A percentile compares a stretch with the other conserved stretches of the same genome.
Conservation (phyloP, 2,113 vertebrate species). For the Ginglymostoma cirratum region DNA sequence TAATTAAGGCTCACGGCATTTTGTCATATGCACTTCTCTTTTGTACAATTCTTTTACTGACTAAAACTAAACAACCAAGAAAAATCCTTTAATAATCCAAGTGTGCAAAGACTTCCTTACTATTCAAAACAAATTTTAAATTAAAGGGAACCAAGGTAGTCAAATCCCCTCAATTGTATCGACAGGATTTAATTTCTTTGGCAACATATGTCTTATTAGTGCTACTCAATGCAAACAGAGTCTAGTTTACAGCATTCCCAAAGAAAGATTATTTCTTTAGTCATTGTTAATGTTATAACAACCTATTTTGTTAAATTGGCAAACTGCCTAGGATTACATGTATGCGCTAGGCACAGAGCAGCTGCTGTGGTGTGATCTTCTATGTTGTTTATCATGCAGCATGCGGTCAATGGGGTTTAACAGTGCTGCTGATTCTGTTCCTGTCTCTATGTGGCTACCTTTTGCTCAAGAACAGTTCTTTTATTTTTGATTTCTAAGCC, state of each 20-base stretch:
- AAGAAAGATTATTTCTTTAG: slow-evolving; percentile 36
- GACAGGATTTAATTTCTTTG: slow-evolving; percentile 35
- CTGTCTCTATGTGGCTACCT: slow-evolving; percentile 35
- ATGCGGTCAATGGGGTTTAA: slow-evolving; percentile 31
- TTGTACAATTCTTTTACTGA: background rate
- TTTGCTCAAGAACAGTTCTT: slow-evolving; percentile 43
- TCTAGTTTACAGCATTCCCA: slow-evolving; percentile 31
- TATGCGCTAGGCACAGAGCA: background rate
- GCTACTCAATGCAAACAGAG: slow-evolving; percentile 23
- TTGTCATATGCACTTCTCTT: slow-evolving; percentile 9
- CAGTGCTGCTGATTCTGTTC: slow-evolving; percentile 5
- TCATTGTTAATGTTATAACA: slow-evolving; percentile 31
- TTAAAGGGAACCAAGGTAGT: slow-evolving; percentile 25
- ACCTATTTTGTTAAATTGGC: slow-evolving; percentile 37
- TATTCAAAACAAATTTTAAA: slow-evolving; percentile 28
- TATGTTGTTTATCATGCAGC: slow-evolving; percentile 36
- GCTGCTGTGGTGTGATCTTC: slow-evolving; percentile 33
- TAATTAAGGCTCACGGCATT: background rate
- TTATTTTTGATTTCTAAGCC: slow-evolving; percentile 60
- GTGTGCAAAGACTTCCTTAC: background rate
- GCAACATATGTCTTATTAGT: slow-evolving; percentile 31
- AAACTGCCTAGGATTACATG: slow-evolving; percentile 37
- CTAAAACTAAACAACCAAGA: background rate
- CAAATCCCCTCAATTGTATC: slow-evolving; percentile 32
- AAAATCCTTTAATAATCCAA: slow-evolving; percentile 17